Base-by-base conservation (phyloP, 2,113 vertebrate genomes). In the Nibea coibor region DNA sequence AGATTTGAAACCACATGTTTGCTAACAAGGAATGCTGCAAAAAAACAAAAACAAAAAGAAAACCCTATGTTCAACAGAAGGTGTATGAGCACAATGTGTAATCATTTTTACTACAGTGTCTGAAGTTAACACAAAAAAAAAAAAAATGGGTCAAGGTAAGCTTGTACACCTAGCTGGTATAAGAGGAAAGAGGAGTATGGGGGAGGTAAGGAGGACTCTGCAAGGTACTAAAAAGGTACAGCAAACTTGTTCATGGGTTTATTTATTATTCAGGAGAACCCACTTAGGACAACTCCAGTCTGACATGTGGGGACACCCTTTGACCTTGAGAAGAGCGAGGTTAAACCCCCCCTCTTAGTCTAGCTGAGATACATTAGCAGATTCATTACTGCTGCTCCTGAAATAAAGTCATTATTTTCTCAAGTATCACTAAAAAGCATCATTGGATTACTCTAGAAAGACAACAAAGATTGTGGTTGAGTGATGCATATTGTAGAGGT, bases 21-120 rank as follows among this genome's bases (percentile, higher is more conserved):
- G 97, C 98, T 97, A 97, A 98, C 96, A 97, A 97, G 96, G 96
- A 98, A 98, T 98, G 97, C 96, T 97, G 97, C 95, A 96, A 96
- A 96, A 96, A 96, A 96, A 95, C 4, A 61, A 62, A 73, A 82
- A 72, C 62, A 47, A 96, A 95, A 96, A 95, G 22, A 96, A 95
- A 97, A 94, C 96, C 84, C 96, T 97, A 98, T 93, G 96, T 97
- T 96, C 96, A 97, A 99, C 96, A 97, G 97, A 97, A 97, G 96
- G 94, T 97, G 96, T 83, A 97, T 96, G 96, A 97, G 96, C 96
- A 99, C 97, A 98, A 97, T 96, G 96, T 97, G 91, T 97, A 97
- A 96, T 97, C 95, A 96, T 96, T 96, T 88, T 96, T 88, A 97
- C 97, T 98, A 99, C 96, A 97, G 96, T 96, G 95, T 96, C 94